Base-by-base conservation (phyloP, 2,797 vertebrate species). In the Smutsia temminckii region DNA sequence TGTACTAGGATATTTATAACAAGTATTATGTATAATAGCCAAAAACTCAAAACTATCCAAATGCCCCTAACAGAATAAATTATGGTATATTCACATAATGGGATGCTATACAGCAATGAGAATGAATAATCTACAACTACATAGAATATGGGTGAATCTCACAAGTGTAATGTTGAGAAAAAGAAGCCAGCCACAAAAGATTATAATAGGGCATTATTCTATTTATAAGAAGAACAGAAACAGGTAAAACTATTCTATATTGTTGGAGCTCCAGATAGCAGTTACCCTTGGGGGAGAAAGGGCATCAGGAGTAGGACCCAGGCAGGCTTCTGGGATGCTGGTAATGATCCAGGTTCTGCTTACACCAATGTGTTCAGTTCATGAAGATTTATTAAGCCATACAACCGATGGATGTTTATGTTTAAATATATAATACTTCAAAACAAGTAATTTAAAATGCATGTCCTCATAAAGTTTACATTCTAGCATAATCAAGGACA, bases 31-130 rank as follows among this genome's bases (percentile, higher is more conserved):
- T 32, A 27, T 42, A 74, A 72, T n/a, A 89, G 46, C 40, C 59
- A 27, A n/a, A 85, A 94, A 29, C 34, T 72, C 68, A 77, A 89
- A 96, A 77, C 11, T 78, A 91, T 34, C 46, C 61, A 68, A 63
- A 72, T 81, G 40, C n/a, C 37, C 20, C 32, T 61, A 55, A 51
- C 3, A 75, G 72, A 89, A 89, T 29, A 57, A 61, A 57, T 51
- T 75, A n/a, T 25, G 21, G 14, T 32, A 34, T 27, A 64, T 14
- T 80, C 53, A 46, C 29, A 55, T 16, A 63, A 46, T 0, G 25
- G 77, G 64, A 89, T 71, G 53, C 12, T 63, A 34, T 8, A 18
- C 17, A 46, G 29, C 34, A 77, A 32, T 2, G 11, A 81, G 34
- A 89, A 80, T 32, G n/a, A 93, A 27, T n/a, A 46, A 79, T 66